Evolutionary conservation across 2,888 invertebrate genomes (phyloP).

Genomic region (Nymphalis polychloros): DNA sequence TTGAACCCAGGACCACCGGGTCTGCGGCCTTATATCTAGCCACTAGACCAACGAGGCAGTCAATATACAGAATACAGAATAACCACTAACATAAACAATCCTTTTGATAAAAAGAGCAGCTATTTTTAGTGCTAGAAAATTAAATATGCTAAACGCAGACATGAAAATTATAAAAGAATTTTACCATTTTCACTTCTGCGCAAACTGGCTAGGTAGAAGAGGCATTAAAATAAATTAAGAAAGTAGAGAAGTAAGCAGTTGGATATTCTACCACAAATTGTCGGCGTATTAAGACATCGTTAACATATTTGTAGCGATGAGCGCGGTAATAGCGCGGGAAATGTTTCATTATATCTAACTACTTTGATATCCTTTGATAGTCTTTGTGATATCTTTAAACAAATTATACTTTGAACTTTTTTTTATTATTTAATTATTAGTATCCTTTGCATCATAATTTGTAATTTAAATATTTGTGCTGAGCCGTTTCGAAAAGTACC

Average conservation of each 20-base stretch:
- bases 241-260: constrained; percentile 21
- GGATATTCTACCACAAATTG: constrained; percentile 23
- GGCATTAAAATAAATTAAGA: neutral
- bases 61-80: constrained; percentile 15
- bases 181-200: no score
- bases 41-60: no score
- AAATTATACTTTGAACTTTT: no score
- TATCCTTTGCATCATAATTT: no score
- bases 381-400: neutral
- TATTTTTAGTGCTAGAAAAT: constrained; percentile 13
- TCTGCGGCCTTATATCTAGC: no score
- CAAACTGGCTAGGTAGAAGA: neutral
- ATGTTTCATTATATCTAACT: constrained; percentile 11
- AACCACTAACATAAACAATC: constrained; percentile 18
- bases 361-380: neutral
- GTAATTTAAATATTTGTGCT: no score
- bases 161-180: constrained; percentile 26
- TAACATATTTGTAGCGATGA: constrained; percentile 28
- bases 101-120: constrained; percentile 13
- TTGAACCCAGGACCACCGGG: no score
- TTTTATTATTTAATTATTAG: no score
- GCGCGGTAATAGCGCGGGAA: constrained; percentile 5
- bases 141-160: constrained; percentile 21
- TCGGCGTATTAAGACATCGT: constrained; percentile 31
- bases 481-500: no score